Percentiles rank a stretch among this genome's conserved stretches.
phyloP scores from a whole-genome alignment of 2,888 invertebrate genomes.

The Elegia similella region DNA sequence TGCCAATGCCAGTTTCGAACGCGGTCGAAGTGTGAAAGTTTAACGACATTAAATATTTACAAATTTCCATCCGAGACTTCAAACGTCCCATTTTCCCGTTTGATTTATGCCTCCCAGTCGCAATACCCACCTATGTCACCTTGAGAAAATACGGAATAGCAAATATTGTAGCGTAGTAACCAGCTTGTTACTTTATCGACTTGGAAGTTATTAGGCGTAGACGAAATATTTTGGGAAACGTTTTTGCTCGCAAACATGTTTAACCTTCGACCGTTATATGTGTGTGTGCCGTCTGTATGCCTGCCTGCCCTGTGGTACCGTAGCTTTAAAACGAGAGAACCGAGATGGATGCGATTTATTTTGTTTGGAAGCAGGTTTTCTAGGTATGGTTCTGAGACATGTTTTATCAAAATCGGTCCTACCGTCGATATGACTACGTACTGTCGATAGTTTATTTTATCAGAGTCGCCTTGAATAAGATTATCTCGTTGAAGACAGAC shows the following conservation, averaged over 20 bases:
- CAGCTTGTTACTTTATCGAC: constrained; percentile 17
- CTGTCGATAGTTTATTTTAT: not conserved
- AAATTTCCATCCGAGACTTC: constrained; percentile 37
- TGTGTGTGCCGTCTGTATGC: too few species aligned
- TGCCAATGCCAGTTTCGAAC: constrained; percentile 33
- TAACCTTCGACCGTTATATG: too few species aligned
- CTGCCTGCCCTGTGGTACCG: too few species aligned
- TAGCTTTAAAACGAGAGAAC: too few species aligned
- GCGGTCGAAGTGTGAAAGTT: constrained; percentile 47
- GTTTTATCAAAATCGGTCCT: too few species aligned
- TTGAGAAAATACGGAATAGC: constrained; percentile 23
- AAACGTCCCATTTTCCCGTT: constrained; percentile 34
- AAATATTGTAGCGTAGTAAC: constrained; percentile 21
- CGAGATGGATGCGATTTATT: too few species aligned
- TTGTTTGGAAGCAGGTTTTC: too few species aligned
- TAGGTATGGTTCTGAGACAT: too few species aligned
- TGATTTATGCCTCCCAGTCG: constrained; percentile 31
- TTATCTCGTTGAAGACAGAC: too few species aligned
- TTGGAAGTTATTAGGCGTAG: constrained; percentile 9
- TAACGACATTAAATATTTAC: constrained; percentile 56
- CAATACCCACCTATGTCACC: constrained; percentile 22
- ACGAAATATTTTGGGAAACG: constrained; percentile 1
- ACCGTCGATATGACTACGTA: too few species aligned
- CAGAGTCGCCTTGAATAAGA: too few species aligned
- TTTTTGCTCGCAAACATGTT: not conserved